These are phyloP conservation scores for Porphyrio hochstetteri DNA, from an alignment of 2,113 vertebrate genomes.

Conservation along the genomic window DNA sequence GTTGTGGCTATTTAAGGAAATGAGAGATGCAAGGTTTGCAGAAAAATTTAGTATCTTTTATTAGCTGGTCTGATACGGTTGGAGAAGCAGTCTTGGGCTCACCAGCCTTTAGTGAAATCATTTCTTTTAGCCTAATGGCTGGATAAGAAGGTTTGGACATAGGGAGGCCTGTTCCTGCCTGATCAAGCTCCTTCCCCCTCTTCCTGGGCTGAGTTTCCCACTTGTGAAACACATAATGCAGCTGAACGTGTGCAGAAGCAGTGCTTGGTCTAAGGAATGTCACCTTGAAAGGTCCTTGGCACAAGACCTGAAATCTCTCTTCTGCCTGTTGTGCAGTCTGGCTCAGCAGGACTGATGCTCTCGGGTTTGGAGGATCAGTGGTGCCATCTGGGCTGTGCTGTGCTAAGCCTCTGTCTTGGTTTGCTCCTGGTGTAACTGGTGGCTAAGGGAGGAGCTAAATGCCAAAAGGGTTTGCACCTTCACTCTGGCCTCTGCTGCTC, in stretches of 20 bases:
- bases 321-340: background rate
- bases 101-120: background rate
- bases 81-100: background rate
- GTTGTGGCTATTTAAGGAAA: background rate
- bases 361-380: too few relatives aligned
- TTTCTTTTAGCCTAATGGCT: background rate
- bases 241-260: fast-evolving
- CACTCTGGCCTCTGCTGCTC: background rate
- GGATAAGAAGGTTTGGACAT: background rate
- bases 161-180: background rate
- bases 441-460: background rate
- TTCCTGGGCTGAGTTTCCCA: background rate
- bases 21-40: background rate
- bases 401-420: background rate
- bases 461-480: background rate
- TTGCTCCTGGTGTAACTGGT: background rate
- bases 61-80: background rate
- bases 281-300: background rate
- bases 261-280: background rate
- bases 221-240: background rate
- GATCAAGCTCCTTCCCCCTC: background rate
- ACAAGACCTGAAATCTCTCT: background rate
- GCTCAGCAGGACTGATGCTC: background rate
- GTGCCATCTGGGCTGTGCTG: background rate
- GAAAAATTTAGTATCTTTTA: background rate